A percentile compares a stretch with the other conserved stretches of the same genome.
Conservation (phyloP, 2,888 invertebrate genomes). For the Hirtodrosophila alboralis region DNA sequence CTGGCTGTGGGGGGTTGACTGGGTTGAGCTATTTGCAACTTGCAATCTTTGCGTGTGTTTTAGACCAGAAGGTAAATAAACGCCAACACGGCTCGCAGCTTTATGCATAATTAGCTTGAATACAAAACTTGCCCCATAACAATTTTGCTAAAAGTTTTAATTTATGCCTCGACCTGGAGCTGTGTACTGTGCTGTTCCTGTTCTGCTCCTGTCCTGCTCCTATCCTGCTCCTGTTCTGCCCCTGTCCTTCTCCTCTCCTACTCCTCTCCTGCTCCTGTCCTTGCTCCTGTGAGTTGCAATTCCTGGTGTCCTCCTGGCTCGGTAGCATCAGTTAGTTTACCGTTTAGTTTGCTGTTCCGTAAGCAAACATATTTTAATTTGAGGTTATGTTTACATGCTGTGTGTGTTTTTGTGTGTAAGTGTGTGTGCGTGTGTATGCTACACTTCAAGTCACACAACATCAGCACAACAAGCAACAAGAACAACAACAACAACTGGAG, state of each 20-base stretch:
- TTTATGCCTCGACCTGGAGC: constrained; percentile 46
- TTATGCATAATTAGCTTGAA: constrained; percentile 74
- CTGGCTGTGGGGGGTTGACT: not conserved
- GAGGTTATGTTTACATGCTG: constrained; percentile 72
- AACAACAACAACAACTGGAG: constrained; percentile 35
- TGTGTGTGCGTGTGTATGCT: constrained; percentile 22
- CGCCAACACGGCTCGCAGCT: constrained; percentile 45
- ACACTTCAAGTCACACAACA: constrained; percentile 63
- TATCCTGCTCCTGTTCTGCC: too few species aligned
- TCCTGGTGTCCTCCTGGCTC: constrained; percentile 18
- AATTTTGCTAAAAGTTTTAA: constrained; percentile 50
- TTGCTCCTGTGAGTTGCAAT: constrained; percentile 5
- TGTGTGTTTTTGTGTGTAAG: constrained; percentile 10
- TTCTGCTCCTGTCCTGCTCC: constrained; percentile 18
- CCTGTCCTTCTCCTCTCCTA: too few species aligned
- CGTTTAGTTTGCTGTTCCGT: constrained; percentile 49
- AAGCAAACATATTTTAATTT: constrained; percentile 77
- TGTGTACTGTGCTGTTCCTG: constrained; percentile 7
- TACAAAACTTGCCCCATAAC: constrained; percentile 50
- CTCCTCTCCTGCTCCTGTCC: too few species aligned
- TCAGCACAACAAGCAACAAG: constrained; percentile 44
- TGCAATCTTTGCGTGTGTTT: constrained; percentile 49
- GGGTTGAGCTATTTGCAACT: not conserved
- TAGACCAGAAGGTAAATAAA: constrained; percentile 72
- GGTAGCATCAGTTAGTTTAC: constrained; percentile 54